These are phyloP conservation scores for Chionomys nivalis DNA, from an alignment of 2,113 vertebrate genomes.

Conservation along the genomic window DNA sequence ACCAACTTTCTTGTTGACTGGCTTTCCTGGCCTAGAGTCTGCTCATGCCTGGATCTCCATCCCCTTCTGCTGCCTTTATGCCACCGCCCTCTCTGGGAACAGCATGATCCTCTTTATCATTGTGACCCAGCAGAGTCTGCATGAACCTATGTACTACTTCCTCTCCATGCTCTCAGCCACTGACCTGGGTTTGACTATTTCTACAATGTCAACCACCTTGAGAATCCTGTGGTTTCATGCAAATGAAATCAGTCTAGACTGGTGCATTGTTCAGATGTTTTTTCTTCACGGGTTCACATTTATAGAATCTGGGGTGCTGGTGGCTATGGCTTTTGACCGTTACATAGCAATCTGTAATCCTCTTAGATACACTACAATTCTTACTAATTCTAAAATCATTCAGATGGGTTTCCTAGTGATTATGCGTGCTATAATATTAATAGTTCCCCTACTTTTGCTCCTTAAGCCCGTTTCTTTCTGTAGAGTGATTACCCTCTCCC, in stretches of 20 bases:
- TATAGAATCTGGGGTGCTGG: conserved; percentile 72
- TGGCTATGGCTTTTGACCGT: conserved; percentile 34
- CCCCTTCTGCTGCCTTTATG: conserved; percentile 56
- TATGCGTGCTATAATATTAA: not conserved
- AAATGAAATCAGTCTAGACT: conserved; percentile 51
- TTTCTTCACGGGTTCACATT: conserved; percentile 75
- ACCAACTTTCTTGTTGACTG: conserved; percentile 44
- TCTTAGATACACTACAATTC: conserved; percentile 69
- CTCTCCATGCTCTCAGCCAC: conserved; percentile 65
- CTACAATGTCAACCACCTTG: conserved; percentile 69
- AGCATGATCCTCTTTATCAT: conserved; percentile 60
- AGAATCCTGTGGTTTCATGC: conserved; percentile 53
- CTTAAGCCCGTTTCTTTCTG: conserved; percentile 69
- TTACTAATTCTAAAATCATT: conserved; percentile 68
- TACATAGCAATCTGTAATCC: conserved; percentile 55
- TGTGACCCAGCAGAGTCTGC: conserved; percentile 62
- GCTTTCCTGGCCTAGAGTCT: conserved; percentile 70
- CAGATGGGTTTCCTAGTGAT: conserved; percentile 35
- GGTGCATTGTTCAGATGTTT: conserved; percentile 81
- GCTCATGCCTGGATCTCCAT: conserved; percentile 75
- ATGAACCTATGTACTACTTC: conserved; percentile 72
- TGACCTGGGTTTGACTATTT: conserved; percentile 67
- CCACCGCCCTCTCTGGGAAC: conserved; percentile 66
- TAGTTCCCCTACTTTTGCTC: conserved; percentile 58
- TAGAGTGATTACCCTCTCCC: conserved; percentile 47